Evolutionary conservation across 2,113 vertebrate genomes (phyloP), one percentile per base, ranked within the genome.

Genomic region (Nesoenas mayeri): DNA sequence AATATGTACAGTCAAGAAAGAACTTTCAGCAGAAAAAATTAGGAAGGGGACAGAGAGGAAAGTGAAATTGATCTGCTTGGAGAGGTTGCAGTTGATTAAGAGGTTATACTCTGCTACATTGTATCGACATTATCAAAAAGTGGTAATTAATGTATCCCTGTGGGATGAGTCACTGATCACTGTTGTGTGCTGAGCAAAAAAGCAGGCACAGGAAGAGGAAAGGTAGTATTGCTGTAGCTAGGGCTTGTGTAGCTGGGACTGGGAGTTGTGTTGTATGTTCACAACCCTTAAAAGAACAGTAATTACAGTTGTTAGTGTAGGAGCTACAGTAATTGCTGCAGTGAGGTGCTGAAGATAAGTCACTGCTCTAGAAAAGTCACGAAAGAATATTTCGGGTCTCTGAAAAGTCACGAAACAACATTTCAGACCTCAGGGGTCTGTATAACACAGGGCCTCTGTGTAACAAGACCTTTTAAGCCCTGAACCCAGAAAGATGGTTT

Each of bases 111-210:
- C 25, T 20, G 66, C 40, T 82, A 2, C 50, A 75, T 25, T 83
- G 79, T 75, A 65, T 32, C 26, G 61, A 29, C 15, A 16, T 21
- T 50, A 60, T 40, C 8, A 56, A 69, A 65, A 62, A 51, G 20
- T 5, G 10, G 56, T 50, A 50, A 79, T 77, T 38, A 64, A 65
- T 34, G 9, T 17, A 60, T 29, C 20, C 14, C 44, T 56, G 6
- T 60, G 0, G 0, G 15, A 54, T 64, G 28, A 71, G 51, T 21
- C 1, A 2, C 44, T 56, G 67, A 69, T n/a, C 1, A 0, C 65
- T 66, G 42, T 3, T 57, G 11, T 6, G 31, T 6, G 34, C 66
- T 8, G 8, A 80, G 51, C 17, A 21, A 12, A 34, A 91, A 62
- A 81, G 31, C 42, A 25, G 3, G 13, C 5, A 9, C 1, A n/a